Percentiles rank a stretch among this genome's conserved stretches.
Conservation (phyloP, 2,797 vertebrate species). For the Pantherophis vulpinus region DNA sequence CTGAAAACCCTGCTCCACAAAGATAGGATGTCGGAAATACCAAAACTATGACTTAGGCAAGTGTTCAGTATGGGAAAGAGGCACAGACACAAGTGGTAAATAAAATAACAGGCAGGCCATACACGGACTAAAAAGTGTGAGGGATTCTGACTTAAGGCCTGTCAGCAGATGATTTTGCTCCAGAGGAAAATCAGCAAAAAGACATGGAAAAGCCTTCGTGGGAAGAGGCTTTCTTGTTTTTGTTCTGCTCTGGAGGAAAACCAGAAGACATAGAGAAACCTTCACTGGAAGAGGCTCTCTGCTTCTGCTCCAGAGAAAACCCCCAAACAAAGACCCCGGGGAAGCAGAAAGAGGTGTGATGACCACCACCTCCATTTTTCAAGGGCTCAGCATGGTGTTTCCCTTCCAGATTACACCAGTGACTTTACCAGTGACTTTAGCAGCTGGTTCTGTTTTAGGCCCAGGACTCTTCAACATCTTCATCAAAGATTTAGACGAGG, state of each 20-base stretch:
- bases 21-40: neutral
- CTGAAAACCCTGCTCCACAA: neutral
- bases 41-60: neutral
- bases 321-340: neutral
- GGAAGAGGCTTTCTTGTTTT: neutral
- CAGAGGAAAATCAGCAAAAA: neutral
- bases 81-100: neutral
- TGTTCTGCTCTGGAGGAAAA: neutral
- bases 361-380: neutral
- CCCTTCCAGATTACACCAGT: neutral
- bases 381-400: neutral
- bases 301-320: neutral
- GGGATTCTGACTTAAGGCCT: neutral
- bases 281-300: neutral
- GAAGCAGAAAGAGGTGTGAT: neutral
- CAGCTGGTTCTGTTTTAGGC: too few relatives aligned
- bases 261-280: neutral
- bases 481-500: too few relatives aligned
- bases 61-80: neutral
- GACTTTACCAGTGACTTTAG: neutral
- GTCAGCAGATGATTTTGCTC: neutral
- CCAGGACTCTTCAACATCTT: too few relatives aligned
- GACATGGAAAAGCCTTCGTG: too few relatives aligned
- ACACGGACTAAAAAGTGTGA: neutral
- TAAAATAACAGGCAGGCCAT: neutral